These are phyloP conservation scores for Hyles lineata DNA, from an alignment of 2,888 invertebrate genomes.

Conservation along the genomic window DNA sequence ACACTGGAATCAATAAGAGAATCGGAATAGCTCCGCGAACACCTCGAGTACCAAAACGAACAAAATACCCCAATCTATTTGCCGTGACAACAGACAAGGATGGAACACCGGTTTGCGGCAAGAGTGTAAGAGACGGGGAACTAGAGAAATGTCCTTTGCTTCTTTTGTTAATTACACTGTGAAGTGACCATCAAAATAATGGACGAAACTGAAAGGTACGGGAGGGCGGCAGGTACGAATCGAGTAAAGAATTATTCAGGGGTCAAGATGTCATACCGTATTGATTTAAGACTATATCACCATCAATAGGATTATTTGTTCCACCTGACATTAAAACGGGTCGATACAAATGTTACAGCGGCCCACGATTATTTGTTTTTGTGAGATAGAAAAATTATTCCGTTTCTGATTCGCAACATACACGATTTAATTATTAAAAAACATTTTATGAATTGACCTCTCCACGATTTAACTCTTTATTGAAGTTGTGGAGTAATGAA, in stretches of 20 bases:
- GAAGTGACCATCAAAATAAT: slow-evolving; percentile 15
- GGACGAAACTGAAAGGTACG: background rate
- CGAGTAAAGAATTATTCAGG: background rate
- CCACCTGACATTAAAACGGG: background rate
- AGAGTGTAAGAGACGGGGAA: background rate
- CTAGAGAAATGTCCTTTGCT: slow-evolving; percentile 5
- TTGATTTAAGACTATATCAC: background rate
- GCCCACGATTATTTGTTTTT: no score
- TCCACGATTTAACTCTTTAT: no score
- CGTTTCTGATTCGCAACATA: no score
- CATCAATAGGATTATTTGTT: background rate
- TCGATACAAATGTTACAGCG: background rate
- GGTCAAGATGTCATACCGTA: background rate
- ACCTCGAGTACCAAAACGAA: background rate
- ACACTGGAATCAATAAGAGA: no score
- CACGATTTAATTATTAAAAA: no score
- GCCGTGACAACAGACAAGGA: background rate
- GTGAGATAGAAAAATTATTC: no score
- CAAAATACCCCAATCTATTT: background rate
- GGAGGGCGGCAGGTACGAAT: background rate
- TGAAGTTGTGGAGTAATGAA: no score
- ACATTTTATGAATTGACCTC: no score
- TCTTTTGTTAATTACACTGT: slow-evolving; percentile 13
- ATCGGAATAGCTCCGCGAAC: background rate
- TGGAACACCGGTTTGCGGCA: background rate